These are phyloP conservation scores for Cetoscarus ocellatus DNA, from an alignment of 2,797 vertebrate genomes.

Conservation along the genomic window DNA sequence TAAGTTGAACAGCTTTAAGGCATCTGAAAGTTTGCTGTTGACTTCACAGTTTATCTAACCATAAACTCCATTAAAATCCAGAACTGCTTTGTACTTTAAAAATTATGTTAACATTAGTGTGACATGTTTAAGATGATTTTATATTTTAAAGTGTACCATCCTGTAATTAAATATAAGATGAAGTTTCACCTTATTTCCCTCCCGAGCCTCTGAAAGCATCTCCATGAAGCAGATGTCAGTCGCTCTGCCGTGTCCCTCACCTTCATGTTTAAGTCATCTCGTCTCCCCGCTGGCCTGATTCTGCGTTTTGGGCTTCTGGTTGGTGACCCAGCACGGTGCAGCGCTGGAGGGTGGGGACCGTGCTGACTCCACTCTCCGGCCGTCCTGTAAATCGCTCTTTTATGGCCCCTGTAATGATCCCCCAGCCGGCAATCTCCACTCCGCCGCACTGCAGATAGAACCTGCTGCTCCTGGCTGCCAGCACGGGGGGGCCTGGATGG, in stretches of 20 bases:
- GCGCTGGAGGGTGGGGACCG: constrained; percentile 58
- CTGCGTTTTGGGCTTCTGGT: constrained; percentile 62
- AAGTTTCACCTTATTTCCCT: constrained; percentile 9
- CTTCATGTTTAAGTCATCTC: constrained; percentile 71
- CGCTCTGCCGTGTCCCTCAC: constrained; percentile 42
- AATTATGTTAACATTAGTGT: too few species aligned
- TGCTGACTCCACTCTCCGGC: constrained; percentile 81
- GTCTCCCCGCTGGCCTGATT: constrained; percentile 57
- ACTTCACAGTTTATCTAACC: too few species aligned
- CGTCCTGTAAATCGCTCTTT: constrained; percentile 85
- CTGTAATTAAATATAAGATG: constrained; percentile 24
- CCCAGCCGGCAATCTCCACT: constrained; percentile 78
- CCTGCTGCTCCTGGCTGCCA: constrained; percentile 63
- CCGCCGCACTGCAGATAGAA: constrained; percentile 87
- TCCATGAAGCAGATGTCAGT: constrained; percentile 53
- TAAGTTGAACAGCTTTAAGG: too few species aligned
- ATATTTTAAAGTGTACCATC: not conserved
- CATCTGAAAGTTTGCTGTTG: too few species aligned
- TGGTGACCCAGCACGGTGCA: constrained; percentile 67
- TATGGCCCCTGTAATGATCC: constrained; percentile 85
- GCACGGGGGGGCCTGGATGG: constrained; percentile 53
- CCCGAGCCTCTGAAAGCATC: constrained; percentile 10
- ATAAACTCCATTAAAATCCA: too few species aligned
- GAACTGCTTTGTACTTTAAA: too few species aligned
- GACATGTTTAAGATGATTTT: too few species aligned